Base-by-base conservation (phyloP, 2,113 vertebrate genomes). In the Panthera leo region DNA sequence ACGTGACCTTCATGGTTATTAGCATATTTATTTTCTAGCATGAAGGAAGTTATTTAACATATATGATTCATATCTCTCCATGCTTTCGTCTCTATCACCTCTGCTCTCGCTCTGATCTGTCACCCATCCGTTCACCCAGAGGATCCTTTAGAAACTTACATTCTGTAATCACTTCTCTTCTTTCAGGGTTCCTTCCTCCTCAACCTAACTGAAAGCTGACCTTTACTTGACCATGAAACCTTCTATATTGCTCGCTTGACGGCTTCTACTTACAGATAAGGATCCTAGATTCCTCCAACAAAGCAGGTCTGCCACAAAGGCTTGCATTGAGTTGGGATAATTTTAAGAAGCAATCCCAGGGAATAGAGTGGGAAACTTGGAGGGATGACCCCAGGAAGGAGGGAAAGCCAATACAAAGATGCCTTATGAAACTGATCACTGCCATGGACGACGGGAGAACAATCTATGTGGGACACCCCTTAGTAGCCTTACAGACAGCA, bases 1-100 rank as follows among this genome's bases (percentile, higher is more conserved):
- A 55, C 1, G 5, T 96, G 95, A 84, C 39, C 48, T 75, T 90
- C 88, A 58, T 51, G 70, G 51, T 39, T 70, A 92, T 92, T 85
- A 36, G 29, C 29, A 15, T 80, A 97, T 79, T 95, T 97, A 36
- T 93, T 96, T 97, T 94, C 63, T 71, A 39, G 39, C 51, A 61
- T 15, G 86, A 65, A 79, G 48, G 76, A 68, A 84, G 36, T 82
- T 73, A 58, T 58, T 96, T 90, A 63, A 85, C 51, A 19, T 94
- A 86, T 25, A 15, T 45, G 45, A 83, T 92, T 95, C 85, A 36
- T 92, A 48, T 63, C 61, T 82, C 65, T 67, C 48, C 0, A 3
- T 31, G 42, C 12, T 84, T 89, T 90, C 45, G 11, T 82, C n/a
- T 93, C 70, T 94, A 7, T 90, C 65, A 92, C n/a, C 8, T 36